Base-by-base conservation (phyloP, 2,113 vertebrate species). In the Mesoclemmys tuberculata region DNA sequence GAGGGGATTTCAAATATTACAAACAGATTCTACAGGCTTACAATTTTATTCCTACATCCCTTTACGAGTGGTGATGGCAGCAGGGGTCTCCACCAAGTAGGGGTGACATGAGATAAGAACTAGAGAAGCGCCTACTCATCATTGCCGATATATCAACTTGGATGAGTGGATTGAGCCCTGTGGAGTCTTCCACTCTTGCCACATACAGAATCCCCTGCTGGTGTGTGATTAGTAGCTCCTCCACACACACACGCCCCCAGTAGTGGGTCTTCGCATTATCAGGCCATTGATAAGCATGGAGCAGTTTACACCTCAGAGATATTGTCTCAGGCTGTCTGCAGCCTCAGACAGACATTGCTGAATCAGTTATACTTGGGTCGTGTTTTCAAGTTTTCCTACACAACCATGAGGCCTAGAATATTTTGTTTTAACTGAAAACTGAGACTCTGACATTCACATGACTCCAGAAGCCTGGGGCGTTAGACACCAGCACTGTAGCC, bases 161-260 rank as follows among this genome's bases (percentile, higher is more conserved):
- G 14, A 38, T 41, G 31, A 26, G 51, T 46, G 71, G 8, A 44
- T 78, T 13, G 10, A 7, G 38, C 51, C 2, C 0, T 35, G 3
- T 56, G 54, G 6, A 3, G 11, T 74, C 10, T 41, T 74, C 38
- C 41, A 4, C 38, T 74, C 68, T 74, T 3, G 4, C 8, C 18
- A 38, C 7, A 38, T 19, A 11, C 64, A 12, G 35, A 21, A 51
- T 54, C 49, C 12, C 68, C 21, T 4, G 4, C 49, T 86, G 48
- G 52, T 5, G 0, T 58, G 13, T 4, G 29, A 31, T 48, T 18
- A 16, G 55, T 41, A 38, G 55, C 27, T 13, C 38, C 2, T 0
- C 1, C 13, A n/a, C n/a, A n/a, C n/a, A n/a, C n/a, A 12, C 38
- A 2, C 0, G 1, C 27, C 10, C 13, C 1, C 3, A 35, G 6